Conservation (phyloP, 2,113 vertebrate genomes). For the Speoplatyrhinus poulsoni region DNA sequence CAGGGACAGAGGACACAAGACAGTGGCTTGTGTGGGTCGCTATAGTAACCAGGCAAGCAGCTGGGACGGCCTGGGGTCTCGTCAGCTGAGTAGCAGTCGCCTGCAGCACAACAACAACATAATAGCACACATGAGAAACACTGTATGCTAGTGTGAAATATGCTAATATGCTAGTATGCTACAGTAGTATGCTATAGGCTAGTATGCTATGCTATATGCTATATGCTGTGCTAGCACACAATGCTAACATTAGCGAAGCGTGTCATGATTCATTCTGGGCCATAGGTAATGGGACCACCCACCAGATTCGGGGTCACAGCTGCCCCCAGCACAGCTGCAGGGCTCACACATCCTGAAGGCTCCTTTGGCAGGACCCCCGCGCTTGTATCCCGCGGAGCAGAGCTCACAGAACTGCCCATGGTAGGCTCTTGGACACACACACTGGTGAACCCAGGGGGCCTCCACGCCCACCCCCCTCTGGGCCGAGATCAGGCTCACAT, state of each 20-base stretch:
- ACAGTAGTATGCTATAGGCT: too few relatives aligned
- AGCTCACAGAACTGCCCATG: conserved; percentile 84
- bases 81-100: conserved; percentile 85
- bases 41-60: conserved; percentile 82
- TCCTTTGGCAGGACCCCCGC: conserved; percentile 62
- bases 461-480: conserved; percentile 63
- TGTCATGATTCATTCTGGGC: too few relatives aligned
- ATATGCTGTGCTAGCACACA: too few relatives aligned
- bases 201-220: too few relatives aligned
- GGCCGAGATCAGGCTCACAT: conserved; percentile 82
- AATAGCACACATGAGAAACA: too few relatives aligned
- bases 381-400: conserved; percentile 83
- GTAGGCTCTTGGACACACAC: conserved; percentile 79
- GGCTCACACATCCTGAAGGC: conserved; percentile 81
- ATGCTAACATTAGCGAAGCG: too few relatives aligned
- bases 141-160: too few relatives aligned
- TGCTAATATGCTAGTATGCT: too few relatives aligned
- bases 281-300: conserved; percentile 7
- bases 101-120: conserved; percentile 52
- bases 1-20: conserved; percentile 84
- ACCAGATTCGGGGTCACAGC: conserved; percentile 89
- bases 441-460: conserved; percentile 85
- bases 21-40: conserved; percentile 52
- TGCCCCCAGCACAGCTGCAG: conserved; percentile 84
- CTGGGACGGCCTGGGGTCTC: conserved; percentile 64